Conservation (phyloP, 2,888 invertebrate genomes). For the Cerastis leucographa region DNA sequence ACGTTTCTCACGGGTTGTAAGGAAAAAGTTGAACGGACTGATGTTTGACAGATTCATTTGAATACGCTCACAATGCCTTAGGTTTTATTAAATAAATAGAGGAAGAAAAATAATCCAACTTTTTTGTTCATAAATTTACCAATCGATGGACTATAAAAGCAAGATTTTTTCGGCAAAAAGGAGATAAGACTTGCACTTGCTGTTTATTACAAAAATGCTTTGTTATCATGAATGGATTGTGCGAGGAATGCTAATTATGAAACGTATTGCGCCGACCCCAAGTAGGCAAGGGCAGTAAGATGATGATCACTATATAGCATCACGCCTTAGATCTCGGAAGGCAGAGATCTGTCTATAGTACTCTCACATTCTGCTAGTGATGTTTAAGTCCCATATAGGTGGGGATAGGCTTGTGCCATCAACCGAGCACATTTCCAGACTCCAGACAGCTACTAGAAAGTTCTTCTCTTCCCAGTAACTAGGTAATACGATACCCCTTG, state of each 20-base stretch:
- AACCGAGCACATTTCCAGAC: not conserved
- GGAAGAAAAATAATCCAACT: not conserved
- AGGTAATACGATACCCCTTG: no score
- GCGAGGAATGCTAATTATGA: no score
- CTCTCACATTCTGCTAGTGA: not conserved
- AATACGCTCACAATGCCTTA: not conserved
- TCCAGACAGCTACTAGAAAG: not conserved
- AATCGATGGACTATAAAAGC: not conserved
- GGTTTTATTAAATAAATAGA: not conserved
- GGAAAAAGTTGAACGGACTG: conserved; percentile 1
- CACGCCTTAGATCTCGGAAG: not conserved
- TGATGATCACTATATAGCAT: not conserved
- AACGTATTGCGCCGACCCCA: no score
- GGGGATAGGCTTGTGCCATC: not conserved
- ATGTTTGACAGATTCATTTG: not conserved
- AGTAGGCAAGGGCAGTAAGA: no score
- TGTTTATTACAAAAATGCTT: not conserved
- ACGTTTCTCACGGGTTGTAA: not conserved
- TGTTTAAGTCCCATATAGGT: not conserved
- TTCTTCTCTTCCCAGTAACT: no score
- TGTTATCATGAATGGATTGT: not conserved
- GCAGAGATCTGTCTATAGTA: not conserved
- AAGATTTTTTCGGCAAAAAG: not conserved
- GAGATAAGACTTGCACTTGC: not conserved
- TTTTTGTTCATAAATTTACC: not conserved